Percentiles rank a stretch among this genome's conserved stretches.
These are phyloP conservation scores for Notodromas monacha DNA, from an alignment of 2,888 invertebrate species.

Conservation along the genomic window DNA sequence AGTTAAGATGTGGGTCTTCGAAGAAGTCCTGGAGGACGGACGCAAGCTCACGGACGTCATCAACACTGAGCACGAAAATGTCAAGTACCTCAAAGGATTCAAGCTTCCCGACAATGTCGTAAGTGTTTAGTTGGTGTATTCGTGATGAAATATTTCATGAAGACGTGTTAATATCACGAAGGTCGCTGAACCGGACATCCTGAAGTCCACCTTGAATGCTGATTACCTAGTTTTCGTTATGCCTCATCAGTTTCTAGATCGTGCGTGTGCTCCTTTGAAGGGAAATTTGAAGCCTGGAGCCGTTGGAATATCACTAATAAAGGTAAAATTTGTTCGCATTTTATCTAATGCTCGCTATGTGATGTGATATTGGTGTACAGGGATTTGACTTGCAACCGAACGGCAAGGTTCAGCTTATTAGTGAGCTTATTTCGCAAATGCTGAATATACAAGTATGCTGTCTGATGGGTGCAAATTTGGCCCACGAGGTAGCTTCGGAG, in stretches of 20 bases:
- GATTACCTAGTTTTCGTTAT: conserved; percentile 85
- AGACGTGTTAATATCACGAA: conserved; percentile 62
- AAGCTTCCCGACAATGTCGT: conserved; percentile 77
- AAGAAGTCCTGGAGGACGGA: conserved; percentile 60
- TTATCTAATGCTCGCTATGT: no score
- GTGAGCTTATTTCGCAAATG: conserved; percentile 57
- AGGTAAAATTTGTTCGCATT: no score
- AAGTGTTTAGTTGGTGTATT: no score
- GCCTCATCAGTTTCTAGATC: conserved; percentile 80
- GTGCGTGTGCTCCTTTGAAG: conserved; percentile 43
- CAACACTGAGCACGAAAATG: conserved; percentile 85
- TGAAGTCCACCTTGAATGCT: conserved; percentile 59
- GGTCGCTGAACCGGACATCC: conserved; percentile 70
- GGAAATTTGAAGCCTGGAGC: conserved; percentile 72
- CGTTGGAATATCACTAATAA: conserved; percentile 70
- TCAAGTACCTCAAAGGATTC: conserved; percentile 88
- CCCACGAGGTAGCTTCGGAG: conserved; percentile 81
- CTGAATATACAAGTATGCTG: conserved; percentile 72
- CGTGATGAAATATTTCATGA: no score
- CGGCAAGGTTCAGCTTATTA: conserved; percentile 77
- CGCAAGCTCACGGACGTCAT: conserved; percentile 89
- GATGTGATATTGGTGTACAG: conserved; percentile 16
- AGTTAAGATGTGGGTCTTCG: conserved; percentile 88
- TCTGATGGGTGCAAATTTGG: conserved; percentile 94
- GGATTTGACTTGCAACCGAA: conserved; percentile 67